Percentiles rank a stretch among this genome's conserved stretches.
These are phyloP conservation scores for Limnothrissa miodon DNA, from an alignment of 2,113 vertebrate genomes.

Conservation along the genomic window DNA sequence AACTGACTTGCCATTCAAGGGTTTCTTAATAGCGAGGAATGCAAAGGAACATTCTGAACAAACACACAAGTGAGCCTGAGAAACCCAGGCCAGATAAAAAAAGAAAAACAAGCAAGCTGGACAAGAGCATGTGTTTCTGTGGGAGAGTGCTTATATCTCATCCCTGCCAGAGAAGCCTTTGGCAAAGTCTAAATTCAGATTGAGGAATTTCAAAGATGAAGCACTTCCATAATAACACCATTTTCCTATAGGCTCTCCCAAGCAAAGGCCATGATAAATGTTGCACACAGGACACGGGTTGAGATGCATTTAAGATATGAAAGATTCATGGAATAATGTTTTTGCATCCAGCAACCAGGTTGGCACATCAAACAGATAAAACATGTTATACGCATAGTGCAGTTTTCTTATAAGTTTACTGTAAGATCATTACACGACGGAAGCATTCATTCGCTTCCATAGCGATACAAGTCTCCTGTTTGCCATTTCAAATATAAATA, in stretches of 20 bases:
- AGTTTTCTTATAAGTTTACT: not conserved
- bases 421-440: not conserved
- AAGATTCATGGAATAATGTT: not conserved
- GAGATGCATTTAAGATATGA: not conserved
- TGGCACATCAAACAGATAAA: not conserved
- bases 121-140: constrained; percentile 7
- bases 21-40: constrained; percentile 10
- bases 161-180: constrained; percentile 10
- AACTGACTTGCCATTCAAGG: constrained; percentile 12
- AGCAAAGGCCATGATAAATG: not conserved
- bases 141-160: constrained; percentile 19
- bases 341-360: not conserved
- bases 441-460: not conserved
- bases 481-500: not conserved
- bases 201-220: constrained; percentile 16
- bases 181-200: constrained; percentile 8
- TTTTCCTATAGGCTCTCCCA: constrained; percentile 4
- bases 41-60: constrained; percentile 12
- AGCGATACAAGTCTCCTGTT: not conserved
- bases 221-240: constrained; percentile 9
- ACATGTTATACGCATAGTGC: not conserved
- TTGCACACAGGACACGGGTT: not conserved
- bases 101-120: not conserved
- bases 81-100: not conserved
- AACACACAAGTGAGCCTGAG: constrained; percentile 15